phyloP scores from a whole-genome alignment of 2,113 vertebrate species.

The Ophiodon elongatus region DNA sequence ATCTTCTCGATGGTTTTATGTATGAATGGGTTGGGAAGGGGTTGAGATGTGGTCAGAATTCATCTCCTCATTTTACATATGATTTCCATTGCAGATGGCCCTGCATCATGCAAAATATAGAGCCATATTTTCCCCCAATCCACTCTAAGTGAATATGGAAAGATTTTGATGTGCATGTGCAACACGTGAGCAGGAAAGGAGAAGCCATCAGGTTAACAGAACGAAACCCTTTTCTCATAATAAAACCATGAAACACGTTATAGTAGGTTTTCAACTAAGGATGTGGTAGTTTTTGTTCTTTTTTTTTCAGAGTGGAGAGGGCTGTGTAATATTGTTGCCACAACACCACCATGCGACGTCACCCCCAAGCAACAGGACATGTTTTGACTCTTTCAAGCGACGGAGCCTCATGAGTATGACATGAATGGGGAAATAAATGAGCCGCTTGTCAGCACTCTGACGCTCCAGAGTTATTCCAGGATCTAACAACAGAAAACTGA shows the following conservation, averaged over 20 bases:
- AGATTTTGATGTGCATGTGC: conserved; percentile 66
- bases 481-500: not conserved
- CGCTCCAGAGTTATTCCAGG: conserved; percentile 8
- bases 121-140: conserved; percentile 46
- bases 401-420: conserved; percentile 33
- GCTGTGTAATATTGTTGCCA: conserved; percentile 34
- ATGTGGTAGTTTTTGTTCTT: not conserved
- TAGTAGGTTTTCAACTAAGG: not conserved
- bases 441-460: conserved; percentile 57
- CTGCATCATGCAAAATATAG: conserved; percentile 78
- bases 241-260: not conserved
- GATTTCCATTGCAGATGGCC: conserved; percentile 82
- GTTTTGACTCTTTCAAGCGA: conserved; percentile 46
- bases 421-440: conserved; percentile 16
- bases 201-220: not conserved
- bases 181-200: conserved; percentile 1
- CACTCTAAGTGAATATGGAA: conserved; percentile 48
- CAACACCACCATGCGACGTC: conserved; percentile 2
- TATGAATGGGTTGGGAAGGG: conserved; percentile 42
- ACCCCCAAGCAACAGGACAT: conserved; percentile 34
- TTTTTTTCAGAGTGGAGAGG: not conserved
- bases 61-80: conserved; percentile 81
- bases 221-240: conserved; percentile 4
- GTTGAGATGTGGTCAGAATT: conserved; percentile 71
- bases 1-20: conserved; percentile 34